phyloP scores from a whole-genome alignment of 2,888 invertebrate species.

The Hecatera dysodea region DNA sequence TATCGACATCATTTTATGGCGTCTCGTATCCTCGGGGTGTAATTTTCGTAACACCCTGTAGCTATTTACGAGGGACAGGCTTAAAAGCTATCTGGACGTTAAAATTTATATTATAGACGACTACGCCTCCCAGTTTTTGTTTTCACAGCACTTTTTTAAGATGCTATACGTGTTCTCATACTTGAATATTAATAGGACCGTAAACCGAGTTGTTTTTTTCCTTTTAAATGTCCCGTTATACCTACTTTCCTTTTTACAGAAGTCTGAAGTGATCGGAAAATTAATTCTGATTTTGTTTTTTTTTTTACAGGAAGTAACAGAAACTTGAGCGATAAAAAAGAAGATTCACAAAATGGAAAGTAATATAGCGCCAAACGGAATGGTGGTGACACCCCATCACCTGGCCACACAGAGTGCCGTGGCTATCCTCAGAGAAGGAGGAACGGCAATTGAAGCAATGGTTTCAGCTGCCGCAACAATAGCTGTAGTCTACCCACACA shows the following conservation, averaged over 20 bases:
- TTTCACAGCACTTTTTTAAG: conserved; percentile 52
- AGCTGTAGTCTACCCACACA: conserved; percentile 85
- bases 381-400: conserved; percentile 87
- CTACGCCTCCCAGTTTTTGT: conserved; percentile 59
- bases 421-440: conserved; percentile 81
- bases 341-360: conserved; percentile 70
- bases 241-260: background rate
- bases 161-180: conserved; percentile 35
- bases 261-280: background rate
- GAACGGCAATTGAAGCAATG: conserved; percentile 86
- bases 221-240: background rate
- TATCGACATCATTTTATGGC: conserved; percentile 80
- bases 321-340: background rate
- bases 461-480: conserved; percentile 86
- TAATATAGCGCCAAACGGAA: conserved; percentile 77
- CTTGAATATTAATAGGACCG: conserved; percentile 43
- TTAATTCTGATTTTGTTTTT: background rate
- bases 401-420: conserved; percentile 85
- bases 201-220: conserved; percentile 10
- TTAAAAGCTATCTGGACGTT: conserved; percentile 82
- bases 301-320: conserved; percentile 63
- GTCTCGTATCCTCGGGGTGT: conserved; percentile 76
- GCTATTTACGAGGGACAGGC: conserved; percentile 81
- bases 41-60: conserved; percentile 80
- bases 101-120: conserved; percentile 78